Evolutionary conservation across 92 coral and sea anemone species (phyloP).

Genomic region (Epizoanthus rinbou): DNA sequence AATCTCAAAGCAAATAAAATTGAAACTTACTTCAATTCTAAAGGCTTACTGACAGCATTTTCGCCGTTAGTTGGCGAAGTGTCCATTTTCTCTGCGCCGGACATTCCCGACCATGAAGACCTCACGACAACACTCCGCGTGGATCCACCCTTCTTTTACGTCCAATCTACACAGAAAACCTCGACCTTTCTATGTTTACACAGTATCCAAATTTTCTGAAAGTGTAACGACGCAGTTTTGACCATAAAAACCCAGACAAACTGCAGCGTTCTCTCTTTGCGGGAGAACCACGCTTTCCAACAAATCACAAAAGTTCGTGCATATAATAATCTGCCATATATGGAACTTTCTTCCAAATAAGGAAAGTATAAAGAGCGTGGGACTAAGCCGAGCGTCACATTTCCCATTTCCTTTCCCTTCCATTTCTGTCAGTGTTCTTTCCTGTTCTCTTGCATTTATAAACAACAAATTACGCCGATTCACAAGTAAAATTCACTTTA

Average conservation of each 20-base stretch:
- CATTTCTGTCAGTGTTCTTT: neutral
- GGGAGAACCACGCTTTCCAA: conserved; percentile 42
- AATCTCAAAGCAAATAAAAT: neutral
- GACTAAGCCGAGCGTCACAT: conserved; percentile 35
- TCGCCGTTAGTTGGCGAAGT: conserved; percentile 28
- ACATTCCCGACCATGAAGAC: conserved; percentile 15
- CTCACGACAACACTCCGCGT: conserved; percentile 18
- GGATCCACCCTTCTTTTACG: neutral
- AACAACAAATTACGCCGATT: no score
- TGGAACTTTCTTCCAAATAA: conserved; percentile 33
- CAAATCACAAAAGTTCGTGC: conserved; percentile 38
- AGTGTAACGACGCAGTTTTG: conserved; percentile 35
- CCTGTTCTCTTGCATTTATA: no score
- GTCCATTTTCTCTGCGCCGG: conserved; percentile 46
- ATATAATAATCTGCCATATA: conserved; percentile 38
- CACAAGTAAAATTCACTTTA: no score
- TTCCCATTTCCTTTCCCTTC: conserved; percentile 12
- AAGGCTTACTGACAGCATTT: neutral
- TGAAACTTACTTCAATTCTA: conserved; percentile 32
- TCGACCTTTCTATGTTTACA: neutral
- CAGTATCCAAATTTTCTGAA: conserved; percentile 4
- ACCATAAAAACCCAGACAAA: conserved; percentile 31
- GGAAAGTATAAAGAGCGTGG: neutral
- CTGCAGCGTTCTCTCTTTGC: conserved; percentile 13
- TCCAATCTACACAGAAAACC: neutral